Conservation (phyloP, 1,140 invertebrate genomes). For the Phenacoccus solenopsis region DNA sequence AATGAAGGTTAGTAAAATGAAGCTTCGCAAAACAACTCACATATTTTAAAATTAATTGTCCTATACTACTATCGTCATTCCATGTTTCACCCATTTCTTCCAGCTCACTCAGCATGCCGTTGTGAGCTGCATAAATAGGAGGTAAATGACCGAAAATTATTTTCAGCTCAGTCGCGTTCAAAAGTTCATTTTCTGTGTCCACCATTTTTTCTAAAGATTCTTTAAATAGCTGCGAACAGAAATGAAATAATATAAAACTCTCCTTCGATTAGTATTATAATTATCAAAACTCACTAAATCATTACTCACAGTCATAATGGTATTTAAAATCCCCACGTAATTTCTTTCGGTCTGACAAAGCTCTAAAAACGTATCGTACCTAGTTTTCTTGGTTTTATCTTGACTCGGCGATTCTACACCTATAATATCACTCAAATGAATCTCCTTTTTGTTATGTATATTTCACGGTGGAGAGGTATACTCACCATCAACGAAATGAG, state of each 20-base stretch:
- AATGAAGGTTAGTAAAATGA: neutral
- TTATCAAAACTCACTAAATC: conserved; percentile 30
- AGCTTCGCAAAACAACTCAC: conserved; percentile 25
- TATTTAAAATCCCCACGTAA: conserved; percentile 88
- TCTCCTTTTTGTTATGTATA: no score
- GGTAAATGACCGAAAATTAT: conserved; percentile 93
- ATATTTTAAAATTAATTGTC: conserved; percentile 75
- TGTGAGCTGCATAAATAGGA: conserved; percentile 85
- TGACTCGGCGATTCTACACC: neutral
- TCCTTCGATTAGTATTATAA: neutral
- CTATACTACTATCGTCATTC: conserved; percentile 74
- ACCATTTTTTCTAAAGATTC: conserved; percentile 75
- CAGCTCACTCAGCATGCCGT: conserved; percentile 68
- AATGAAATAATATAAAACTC: no score
- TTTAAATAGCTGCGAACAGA: conserved; percentile 66
- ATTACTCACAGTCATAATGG: conserved; percentile 70
- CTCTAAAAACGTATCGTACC: conserved; percentile 84
- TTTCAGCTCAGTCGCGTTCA: conserved; percentile 85
- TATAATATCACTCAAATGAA: no score
- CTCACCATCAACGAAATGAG: conserved; percentile 40
- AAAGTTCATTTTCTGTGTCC: conserved; percentile 56
- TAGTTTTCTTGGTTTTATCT: conserved; percentile 30
- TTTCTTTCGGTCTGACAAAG: conserved; percentile 91
- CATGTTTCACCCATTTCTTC: conserved; percentile 53
- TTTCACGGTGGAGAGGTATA: no score